A percentile compares a stretch with the other conserved stretches of the same genome.
These are phyloP conservation scores for Myotis davidii DNA, from an alignment of 2,113 vertebrate genomes.

Conservation along the genomic window DNA sequence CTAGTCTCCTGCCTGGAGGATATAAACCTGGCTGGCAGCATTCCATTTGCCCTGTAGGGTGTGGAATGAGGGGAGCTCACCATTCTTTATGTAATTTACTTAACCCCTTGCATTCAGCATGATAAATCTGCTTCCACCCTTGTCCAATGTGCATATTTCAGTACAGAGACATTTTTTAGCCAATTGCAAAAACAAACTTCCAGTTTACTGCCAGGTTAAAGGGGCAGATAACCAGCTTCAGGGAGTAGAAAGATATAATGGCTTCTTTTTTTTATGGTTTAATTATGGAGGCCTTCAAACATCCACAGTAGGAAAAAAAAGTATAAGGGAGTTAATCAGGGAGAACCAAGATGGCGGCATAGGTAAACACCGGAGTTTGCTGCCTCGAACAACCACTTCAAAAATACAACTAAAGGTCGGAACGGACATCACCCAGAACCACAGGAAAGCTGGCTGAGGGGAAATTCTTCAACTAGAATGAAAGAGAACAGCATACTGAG, in stretches of 20 bases:
- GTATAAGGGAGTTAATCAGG: too few relatives aligned
- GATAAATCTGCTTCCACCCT: not conserved
- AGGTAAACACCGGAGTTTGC: too few relatives aligned
- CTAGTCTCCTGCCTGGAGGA: not conserved
- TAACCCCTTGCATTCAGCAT: not conserved
- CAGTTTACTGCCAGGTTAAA: not conserved
- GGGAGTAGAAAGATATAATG: not conserved
- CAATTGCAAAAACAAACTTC: not conserved
- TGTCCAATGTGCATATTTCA: not conserved
- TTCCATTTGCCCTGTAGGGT: not conserved
- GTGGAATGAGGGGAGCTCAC: not conserved
- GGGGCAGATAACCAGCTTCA: not conserved
- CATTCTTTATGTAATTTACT: not conserved
- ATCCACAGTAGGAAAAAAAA: not conserved
- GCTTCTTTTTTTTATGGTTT: not conserved
- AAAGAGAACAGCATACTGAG: too few relatives aligned
- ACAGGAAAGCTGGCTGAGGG: too few relatives aligned
- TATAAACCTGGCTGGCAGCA: not conserved
- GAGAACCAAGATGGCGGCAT: too few relatives aligned
- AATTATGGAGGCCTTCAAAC: not conserved
- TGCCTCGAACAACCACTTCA: too few relatives aligned
- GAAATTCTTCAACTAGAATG: too few relatives aligned
- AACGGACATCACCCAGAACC: too few relatives aligned
- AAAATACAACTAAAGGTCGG: too few relatives aligned
- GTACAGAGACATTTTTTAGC: not conserved